Base-by-base conservation (phyloP, 35 echinoderm and acorn worm genomes). In the Lytechinus pictus region DNA sequence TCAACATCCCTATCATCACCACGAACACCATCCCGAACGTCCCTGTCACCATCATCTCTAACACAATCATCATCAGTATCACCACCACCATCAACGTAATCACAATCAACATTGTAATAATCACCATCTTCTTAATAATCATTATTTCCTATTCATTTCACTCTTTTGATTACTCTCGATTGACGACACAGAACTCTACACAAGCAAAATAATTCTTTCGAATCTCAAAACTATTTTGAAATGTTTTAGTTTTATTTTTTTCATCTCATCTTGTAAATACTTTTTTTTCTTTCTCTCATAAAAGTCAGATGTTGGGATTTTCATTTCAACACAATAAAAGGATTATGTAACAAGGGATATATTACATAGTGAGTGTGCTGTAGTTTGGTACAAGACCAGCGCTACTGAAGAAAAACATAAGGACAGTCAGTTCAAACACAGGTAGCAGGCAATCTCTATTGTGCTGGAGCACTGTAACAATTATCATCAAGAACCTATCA, bases 261-360 rank as follows among this genome's bases (percentile, higher is more conserved):
- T 79, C 66, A 79, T 79, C 66, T 79, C 66, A 79, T 79, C 66
- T 79, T 79, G 66, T 79, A 79, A 79, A 79, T 79, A 79, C 66
- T 79, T 79, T 79, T 79, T 79, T 79, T 79, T 24, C 66, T 79
- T 79, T 79, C 66, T 79, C 66, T 79, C 66, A 79, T 79, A 79
- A 79, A 79, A 79, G 66, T 79, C 66, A 79, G 19, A 79, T 79
- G 66, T 79, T 79, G 66, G 66, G 66, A 16, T 79, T 79, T 24
- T 79, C 66, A 79, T 79, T 79, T 24, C 66, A 79, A 79, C 66
- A 79, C n/a, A 79, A 79, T 58, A 58, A 71, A 79, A 79, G 66
- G 66, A 79, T 79, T 79, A 19, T 79, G 66, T 79, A 79, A 79
- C 66, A 79, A n/a, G 66, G 66, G 66, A 79, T 79, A 79, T 79